phyloP scores from a whole-genome alignment of 1,140 invertebrate genomes.

The Zaprionus nigranus region DNA sequence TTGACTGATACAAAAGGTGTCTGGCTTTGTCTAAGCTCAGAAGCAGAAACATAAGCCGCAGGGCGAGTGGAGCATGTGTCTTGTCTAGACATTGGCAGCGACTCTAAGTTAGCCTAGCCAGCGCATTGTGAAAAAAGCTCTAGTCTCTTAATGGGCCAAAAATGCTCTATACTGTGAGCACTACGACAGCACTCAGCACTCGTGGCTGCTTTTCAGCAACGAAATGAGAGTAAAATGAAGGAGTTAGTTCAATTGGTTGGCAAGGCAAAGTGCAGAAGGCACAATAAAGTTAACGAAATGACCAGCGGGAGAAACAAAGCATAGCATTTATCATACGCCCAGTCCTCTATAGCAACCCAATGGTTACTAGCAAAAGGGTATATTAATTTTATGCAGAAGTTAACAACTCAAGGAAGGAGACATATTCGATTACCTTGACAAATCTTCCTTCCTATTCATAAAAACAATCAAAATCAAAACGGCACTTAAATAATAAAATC shows the following conservation, averaged over 20 bases:
- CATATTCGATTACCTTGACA: neutral
- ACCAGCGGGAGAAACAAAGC: constrained; percentile 31
- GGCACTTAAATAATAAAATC: neutral
- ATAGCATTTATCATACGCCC: constrained; percentile 63
- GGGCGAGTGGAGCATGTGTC: constrained; percentile 1
- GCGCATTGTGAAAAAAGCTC: constrained; percentile 27
- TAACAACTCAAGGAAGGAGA: too few relatives aligned
- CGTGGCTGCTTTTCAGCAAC: constrained; percentile 56
- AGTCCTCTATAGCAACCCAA: neutral
- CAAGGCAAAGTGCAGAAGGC: constrained; percentile 18
- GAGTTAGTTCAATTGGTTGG: constrained; percentile 16
- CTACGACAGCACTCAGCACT: constrained; percentile 65
- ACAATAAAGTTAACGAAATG: constrained; percentile 66
- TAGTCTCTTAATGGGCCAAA: neutral
- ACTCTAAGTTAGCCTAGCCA: constrained; percentile 5
- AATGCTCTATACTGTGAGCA: constrained; percentile 22
- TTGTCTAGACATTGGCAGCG: constrained; percentile 67
- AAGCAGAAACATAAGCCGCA: neutral
- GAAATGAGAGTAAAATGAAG: constrained; percentile 77
- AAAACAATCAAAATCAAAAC: neutral
- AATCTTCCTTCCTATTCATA: neutral
- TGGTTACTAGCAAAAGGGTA: neutral
- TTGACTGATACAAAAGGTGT: constrained; percentile 67
- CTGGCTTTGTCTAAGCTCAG: constrained; percentile 43
- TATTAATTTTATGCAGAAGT: neutral